Base-by-base conservation (phyloP, 2,797 vertebrate species). In the Mastacembelus armatus region DNA sequence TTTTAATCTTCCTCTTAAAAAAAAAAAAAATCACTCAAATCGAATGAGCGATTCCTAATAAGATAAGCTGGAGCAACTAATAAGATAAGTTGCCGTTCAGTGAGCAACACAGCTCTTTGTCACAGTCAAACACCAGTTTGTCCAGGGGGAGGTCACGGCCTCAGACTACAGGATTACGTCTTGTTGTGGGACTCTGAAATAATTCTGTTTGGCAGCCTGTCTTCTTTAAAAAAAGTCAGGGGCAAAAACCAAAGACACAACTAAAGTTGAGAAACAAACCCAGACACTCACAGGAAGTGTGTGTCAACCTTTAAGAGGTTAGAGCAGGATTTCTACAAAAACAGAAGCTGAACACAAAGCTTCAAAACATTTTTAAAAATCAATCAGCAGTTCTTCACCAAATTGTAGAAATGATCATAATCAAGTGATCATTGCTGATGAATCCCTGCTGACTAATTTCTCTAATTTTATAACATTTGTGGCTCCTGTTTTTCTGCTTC, bases 141-240 rank as follows among this genome's bases (percentile, higher is more conserved):
- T 70, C 19, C 3, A 22, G 36, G 21, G 18, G 29, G 57, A 72
- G 77, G 73, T 77, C 79, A 9, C 3, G 21, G 58, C 80, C 66
- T 64, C 21, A 11, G 55, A 26, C 61, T 29, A 67, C 43, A 36
- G 71, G 47, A 59, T 64, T 52, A 56, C 63, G 48, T 80, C 60
- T 67, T 73, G 58, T 77, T 73, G 43, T 78, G 16, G 21, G 60
- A 42, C 59, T 69, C 15, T 66, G 60, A 78, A 80, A 69, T 75
- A 77, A 64, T 47, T 67, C 39, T 3, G 76, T 40, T 64, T 72
- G 79, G 39, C 49, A 66, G 61, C 36, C 24, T 8, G 59, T 42
- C 14, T 19, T 27, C 62, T 49, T 32, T 2, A 14, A 30, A 66
- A 66, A 69, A n/a, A 58, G 64, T 62, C 48, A 48, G 0, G 0